phyloP scores from a whole-genome alignment of 1,140 invertebrate species.

The Neocloeon triangulifer region DNA sequence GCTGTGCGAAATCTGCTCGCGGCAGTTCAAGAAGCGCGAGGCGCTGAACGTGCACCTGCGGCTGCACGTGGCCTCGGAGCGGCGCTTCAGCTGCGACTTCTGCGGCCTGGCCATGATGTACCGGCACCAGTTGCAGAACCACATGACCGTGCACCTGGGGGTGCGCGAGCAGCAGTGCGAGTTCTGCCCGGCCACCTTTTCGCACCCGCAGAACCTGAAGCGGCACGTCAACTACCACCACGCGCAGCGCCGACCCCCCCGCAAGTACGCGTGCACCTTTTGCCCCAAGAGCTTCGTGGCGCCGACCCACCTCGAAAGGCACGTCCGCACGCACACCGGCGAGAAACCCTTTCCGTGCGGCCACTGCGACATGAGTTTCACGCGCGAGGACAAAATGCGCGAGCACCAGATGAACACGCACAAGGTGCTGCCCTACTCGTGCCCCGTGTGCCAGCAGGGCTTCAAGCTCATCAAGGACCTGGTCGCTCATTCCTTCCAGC shows the following conservation, averaged over 20 bases:
- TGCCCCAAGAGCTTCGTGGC: conserved; percentile 79
- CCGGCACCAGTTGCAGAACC: no score
- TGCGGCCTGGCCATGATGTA: no score
- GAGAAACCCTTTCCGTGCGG: no score
- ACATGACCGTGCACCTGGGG: no score
- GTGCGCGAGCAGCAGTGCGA: no score
- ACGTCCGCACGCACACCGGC: no score
- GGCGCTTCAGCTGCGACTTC: no score
- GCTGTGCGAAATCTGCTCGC: conserved; percentile 26
- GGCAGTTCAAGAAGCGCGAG: conserved; percentile 30
- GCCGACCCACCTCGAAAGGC: no score
- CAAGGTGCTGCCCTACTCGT: conserved; percentile 55
- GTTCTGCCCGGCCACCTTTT: conserved; percentile 53
- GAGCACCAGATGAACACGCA: conserved; percentile 73
- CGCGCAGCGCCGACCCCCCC: conserved; percentile 43
- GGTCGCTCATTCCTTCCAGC: no score
- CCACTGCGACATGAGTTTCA: no score
- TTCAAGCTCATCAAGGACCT: no score
- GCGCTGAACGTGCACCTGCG: conserved; percentile 35
- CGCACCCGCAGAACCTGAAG: conserved; percentile 46
- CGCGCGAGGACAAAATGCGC: conserved; percentile 57
- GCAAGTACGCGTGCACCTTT: conserved; percentile 67
- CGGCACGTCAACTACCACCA: conserved; percentile 60
- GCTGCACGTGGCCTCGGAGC: no score
- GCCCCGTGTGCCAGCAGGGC: conserved; percentile 54